Conservation (phyloP, 2,888 invertebrate species). For the Scaptodrosophila latifasciaeformis region DNA sequence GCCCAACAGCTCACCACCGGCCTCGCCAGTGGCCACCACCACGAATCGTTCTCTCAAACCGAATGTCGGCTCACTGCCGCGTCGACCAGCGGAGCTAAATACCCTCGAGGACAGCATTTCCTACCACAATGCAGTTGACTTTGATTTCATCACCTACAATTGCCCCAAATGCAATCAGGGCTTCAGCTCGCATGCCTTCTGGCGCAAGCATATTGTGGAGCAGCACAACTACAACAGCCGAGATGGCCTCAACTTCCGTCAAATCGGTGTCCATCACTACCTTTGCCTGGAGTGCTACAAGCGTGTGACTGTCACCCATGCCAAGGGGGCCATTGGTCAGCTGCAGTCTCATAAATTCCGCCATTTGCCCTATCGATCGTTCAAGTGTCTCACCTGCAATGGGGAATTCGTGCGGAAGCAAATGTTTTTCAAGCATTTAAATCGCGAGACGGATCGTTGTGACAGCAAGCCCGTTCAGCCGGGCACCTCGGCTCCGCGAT, state of each 20-base stretch:
- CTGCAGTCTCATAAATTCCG: constrained; percentile 71
- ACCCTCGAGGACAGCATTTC: constrained; percentile 69
- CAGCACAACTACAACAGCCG: constrained; percentile 66
- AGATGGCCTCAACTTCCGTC: constrained; percentile 67
- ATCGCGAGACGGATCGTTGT: constrained; percentile 66
- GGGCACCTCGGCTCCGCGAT: neutral
- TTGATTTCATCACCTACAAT: constrained; percentile 67
- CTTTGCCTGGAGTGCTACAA: constrained; percentile 70
- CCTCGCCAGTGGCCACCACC: constrained; percentile 22
- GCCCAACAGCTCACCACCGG: neutral
- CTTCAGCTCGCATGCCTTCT: constrained; percentile 68
- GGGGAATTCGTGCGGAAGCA: constrained; percentile 69
- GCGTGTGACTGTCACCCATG: constrained; percentile 70
- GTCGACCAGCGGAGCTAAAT: constrained; percentile 57
- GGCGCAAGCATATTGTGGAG: constrained; percentile 72
- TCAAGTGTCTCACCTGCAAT: constrained; percentile 61
- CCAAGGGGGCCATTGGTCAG: constrained; percentile 70
- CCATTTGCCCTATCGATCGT: constrained; percentile 68
- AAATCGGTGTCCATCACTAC: constrained; percentile 69
- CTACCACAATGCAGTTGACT: constrained; percentile 69
- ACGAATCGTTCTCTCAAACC: constrained; percentile 38
- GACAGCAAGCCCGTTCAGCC: constrained; percentile 31
- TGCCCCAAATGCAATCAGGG: constrained; percentile 69
- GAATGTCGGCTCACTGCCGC: constrained; percentile 37
- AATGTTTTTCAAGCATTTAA: constrained; percentile 71